These are phyloP conservation scores for Palloptera scutellata DNA, from an alignment of 2,888 invertebrate genomes.

Conservation along the genomic window DNA sequence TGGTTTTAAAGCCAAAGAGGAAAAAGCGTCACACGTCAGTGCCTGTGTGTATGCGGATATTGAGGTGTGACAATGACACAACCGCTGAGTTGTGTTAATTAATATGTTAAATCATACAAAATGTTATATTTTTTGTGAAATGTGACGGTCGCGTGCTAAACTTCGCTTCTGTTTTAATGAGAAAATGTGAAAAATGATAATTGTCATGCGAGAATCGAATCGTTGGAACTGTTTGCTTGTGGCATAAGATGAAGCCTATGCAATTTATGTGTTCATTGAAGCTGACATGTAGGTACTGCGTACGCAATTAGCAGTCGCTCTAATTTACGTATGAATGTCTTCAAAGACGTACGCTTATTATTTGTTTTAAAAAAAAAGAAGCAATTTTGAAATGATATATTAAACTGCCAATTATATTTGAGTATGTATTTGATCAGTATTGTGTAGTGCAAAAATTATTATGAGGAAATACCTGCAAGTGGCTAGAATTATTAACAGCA, in stretches of 20 bases:
- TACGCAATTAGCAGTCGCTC: no score
- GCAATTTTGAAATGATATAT: no score
- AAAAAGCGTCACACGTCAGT: slow-evolving; percentile 3
- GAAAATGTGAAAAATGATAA: slow-evolving; percentile 44
- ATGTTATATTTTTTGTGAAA: neutral
- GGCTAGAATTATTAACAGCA: slow-evolving; percentile 51
- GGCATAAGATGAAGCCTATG: no score
- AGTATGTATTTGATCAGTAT: no score
- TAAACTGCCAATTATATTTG: no score
- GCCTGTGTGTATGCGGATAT: slow-evolving; percentile 27
- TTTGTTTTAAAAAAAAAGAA: no score
- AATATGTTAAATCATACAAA: slow-evolving; percentile 27
- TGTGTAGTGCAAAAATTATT: neutral
- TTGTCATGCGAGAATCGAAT: slow-evolving; percentile 46
- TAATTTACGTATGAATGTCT: no score
- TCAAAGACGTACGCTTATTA: no score
- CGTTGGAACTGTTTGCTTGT: no score
- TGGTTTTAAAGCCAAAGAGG: no score
- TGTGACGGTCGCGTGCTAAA: slow-evolving; percentile 22
- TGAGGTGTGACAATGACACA: slow-evolving; percentile 40
- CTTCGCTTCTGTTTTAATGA: neutral
- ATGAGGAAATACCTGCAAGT: slow-evolving; percentile 45
- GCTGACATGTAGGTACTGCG: no score
- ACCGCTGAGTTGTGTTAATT: slow-evolving; percentile 22
- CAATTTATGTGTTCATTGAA: no score